A percentile compares a stretch with the other conserved stretches of the same genome.
Evolutionary conservation across 2,888 invertebrate species (phyloP).

Genomic region (Leptopilina syphax): DNA sequence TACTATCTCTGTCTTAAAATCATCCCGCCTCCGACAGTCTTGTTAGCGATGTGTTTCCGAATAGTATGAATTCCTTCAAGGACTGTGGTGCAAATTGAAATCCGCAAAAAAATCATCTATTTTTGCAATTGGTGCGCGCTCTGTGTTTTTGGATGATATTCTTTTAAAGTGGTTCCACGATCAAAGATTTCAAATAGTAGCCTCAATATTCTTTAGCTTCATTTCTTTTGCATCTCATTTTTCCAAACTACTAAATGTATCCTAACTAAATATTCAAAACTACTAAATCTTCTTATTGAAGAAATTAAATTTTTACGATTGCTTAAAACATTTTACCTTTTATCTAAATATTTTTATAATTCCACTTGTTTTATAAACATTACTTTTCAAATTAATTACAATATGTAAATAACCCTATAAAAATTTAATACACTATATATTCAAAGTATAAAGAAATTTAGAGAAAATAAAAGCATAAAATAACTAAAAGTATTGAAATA

Average conservation of each 20-base stretch:
- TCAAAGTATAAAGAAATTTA: too few relatives aligned
- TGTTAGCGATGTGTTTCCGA: slow-evolving; percentile 70
- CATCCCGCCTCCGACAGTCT: slow-evolving; percentile 66
- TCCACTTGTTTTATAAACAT: too few relatives aligned
- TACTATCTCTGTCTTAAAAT: slow-evolving; percentile 59
- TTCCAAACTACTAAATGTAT: not conserved
- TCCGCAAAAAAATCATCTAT: not conserved
- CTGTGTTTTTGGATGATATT: not conserved
- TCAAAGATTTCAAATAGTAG: not conserved
- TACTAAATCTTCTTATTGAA: not conserved
- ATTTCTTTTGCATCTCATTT: too few relatives aligned
- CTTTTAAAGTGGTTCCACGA: slow-evolving; percentile 6
- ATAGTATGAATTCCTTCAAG: slow-evolving; percentile 59
- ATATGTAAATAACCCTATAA: too few relatives aligned
- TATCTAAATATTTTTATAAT: too few relatives aligned
- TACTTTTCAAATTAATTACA: too few relatives aligned
- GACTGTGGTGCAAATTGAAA: slow-evolving; percentile 38
- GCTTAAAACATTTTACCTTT: too few relatives aligned
- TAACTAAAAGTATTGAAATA: not conserved
- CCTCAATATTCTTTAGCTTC: not conserved
- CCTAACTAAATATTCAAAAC: too few relatives aligned
- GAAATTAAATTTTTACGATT: not conserved
- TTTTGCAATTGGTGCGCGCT: slow-evolving; percentile 24
- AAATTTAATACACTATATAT: too few relatives aligned
- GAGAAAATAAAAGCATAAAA: not conserved